These are phyloP conservation scores for Odobenus rosmarus DNA, from an alignment of 2,113 vertebrate genomes.

Conservation along the genomic window DNA sequence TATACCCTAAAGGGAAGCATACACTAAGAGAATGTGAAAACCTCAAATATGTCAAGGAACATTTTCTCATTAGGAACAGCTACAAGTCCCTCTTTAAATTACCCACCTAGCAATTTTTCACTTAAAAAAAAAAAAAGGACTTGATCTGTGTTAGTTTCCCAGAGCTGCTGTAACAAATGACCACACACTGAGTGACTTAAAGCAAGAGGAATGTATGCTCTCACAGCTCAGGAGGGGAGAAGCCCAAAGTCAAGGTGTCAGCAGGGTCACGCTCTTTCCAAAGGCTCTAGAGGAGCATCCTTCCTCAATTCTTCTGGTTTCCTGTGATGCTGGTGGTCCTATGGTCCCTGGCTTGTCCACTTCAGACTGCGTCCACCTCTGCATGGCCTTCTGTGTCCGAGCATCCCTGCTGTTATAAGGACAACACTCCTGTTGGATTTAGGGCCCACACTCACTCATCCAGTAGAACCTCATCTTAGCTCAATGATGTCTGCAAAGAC, in stretches of 20 bases:
- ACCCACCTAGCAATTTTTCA: not conserved
- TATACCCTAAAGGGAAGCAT: accelerated
- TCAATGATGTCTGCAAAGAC: not conserved
- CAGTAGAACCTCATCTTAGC: not conserved
- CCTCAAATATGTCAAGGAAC: not conserved
- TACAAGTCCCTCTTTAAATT: not conserved
- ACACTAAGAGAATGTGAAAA: no score
- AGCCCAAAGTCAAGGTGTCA: no score
- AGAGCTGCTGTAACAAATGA: not conserved
- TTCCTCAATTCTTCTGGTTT: not conserved
- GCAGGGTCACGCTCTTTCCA: not conserved
- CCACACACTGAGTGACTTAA: not conserved
- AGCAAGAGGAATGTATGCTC: no score
- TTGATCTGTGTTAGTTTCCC: not conserved
- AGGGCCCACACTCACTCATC: not conserved
- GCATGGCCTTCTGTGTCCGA: not conserved
- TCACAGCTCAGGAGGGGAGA: not conserved
- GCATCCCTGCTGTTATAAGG: not conserved
- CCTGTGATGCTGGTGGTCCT: not conserved
- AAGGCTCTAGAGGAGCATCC: not conserved
- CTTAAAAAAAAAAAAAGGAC: not conserved
- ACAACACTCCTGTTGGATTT: not conserved
- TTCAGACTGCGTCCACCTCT: accelerated
- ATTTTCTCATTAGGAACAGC: not conserved
- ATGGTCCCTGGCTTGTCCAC: not conserved